A percentile compares a stretch with the other conserved stretches of the same genome.
Conservation (phyloP, 1,140 invertebrate species). For the Nasonia giraulti region DNA sequence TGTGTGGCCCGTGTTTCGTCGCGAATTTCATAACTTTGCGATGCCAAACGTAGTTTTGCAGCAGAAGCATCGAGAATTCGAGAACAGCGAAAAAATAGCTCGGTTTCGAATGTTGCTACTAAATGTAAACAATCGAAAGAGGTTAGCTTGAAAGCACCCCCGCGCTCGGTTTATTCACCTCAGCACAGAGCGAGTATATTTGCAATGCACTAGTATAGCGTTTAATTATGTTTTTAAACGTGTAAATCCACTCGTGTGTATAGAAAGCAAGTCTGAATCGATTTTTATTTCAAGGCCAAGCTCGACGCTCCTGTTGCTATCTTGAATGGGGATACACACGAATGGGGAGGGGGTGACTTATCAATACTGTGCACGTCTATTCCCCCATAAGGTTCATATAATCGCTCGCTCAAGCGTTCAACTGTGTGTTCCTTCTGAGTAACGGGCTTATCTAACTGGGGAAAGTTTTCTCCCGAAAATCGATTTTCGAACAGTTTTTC, state of each 20-base stretch:
- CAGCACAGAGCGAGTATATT: neutral
- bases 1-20: too few relatives aligned
- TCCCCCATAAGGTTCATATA: neutral
- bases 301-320: neutral
- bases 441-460: too few relatives aligned
- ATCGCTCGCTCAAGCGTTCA: neutral
- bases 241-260: neutral
- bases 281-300: neutral
- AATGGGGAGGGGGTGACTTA: neutral
- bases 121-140: neutral
- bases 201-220: neutral
- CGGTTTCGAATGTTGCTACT: too few relatives aligned
- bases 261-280: neutral
- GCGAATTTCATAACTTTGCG: too few relatives aligned
- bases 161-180: too few relatives aligned
- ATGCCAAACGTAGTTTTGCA: too few relatives aligned
- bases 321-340: neutral
- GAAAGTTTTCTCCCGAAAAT: neutral
- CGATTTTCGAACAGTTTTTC: neutral
- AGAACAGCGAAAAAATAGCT: too few relatives aligned
- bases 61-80: too few relatives aligned
- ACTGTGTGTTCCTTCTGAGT: neutral
- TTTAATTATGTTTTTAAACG: neutral
- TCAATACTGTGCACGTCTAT: neutral
- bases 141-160: neutral